Conservation (phyloP, 2,888 invertebrate species). For the Hemistola chrysoprasaria region DNA sequence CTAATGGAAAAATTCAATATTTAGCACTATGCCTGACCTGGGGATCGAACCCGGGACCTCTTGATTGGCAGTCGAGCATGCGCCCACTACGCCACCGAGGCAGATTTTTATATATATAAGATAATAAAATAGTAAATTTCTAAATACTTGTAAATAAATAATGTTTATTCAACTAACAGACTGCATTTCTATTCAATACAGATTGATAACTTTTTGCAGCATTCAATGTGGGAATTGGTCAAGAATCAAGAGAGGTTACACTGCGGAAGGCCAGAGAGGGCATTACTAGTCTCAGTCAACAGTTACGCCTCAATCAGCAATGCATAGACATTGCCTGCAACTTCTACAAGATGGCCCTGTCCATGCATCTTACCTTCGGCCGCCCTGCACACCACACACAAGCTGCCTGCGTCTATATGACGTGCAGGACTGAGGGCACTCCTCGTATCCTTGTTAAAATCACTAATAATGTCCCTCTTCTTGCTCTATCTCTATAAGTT, state of each 20-base stretch:
- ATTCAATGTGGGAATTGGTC: conserved; percentile 90
- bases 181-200: too few relatives aligned
- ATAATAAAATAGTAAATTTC: too few relatives aligned
- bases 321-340: conserved; percentile 96
- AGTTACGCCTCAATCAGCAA: conserved; percentile 93
- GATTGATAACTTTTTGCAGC: conserved; percentile 79
- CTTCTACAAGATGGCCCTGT: conserved; percentile 95
- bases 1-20: too few relatives aligned
- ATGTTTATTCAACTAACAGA: too few relatives aligned
- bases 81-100: too few relatives aligned
- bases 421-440: conserved; percentile 96
- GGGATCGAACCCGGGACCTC: too few relatives aligned
- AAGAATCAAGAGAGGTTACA: conserved; percentile 96
- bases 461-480: too few relatives aligned
- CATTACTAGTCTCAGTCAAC: conserved; percentile 92
- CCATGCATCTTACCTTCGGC: conserved; percentile 93
- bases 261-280: conserved; percentile 93
- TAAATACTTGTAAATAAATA: too few relatives aligned
- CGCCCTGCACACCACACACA: conserved; percentile 94
- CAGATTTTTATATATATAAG: too few relatives aligned
- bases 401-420: conserved; percentile 98
- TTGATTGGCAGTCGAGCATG: too few relatives aligned
- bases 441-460: conserved; percentile 89
- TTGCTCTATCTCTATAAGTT: too few relatives aligned
- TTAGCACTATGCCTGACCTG: too few relatives aligned